phyloP scores from a whole-genome alignment of 1,140 invertebrate species.

The Leptinotarsa texana region DNA sequence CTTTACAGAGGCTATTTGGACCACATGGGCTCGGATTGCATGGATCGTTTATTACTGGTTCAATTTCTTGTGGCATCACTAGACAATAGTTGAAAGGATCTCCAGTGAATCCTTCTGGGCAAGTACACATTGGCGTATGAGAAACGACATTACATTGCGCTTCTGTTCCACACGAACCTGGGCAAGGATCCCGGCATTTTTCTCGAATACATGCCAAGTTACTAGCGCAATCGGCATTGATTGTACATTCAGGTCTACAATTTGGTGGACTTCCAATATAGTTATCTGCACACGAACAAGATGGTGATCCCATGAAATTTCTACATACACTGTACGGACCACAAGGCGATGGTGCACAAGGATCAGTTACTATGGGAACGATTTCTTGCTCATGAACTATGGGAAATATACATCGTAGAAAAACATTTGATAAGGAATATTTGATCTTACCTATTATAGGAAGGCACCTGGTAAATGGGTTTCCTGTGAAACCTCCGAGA shows the following conservation, averaged over 20 bases:
- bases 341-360: constrained; percentile 72
- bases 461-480: constrained; percentile 68
- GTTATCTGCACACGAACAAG: constrained; percentile 66
- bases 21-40: constrained; percentile 60
- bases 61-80: constrained; percentile 58
- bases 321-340: constrained; percentile 73
- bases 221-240: constrained; percentile 68
- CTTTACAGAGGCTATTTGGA: constrained; percentile 54
- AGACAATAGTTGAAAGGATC: constrained; percentile 72
- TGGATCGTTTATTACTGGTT: constrained; percentile 49
- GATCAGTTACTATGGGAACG: background rate
- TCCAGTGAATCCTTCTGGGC: constrained; percentile 68
- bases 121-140: constrained; percentile 69
- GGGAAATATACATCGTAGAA: constrained; percentile 26
- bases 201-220: constrained; percentile 66
- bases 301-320: constrained; percentile 62
- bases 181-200: constrained; percentile 73
- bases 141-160: constrained; percentile 68
- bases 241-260: constrained; percentile 72
- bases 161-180: constrained; percentile 70
- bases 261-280: constrained; percentile 73
- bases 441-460: constrained; percentile 59
- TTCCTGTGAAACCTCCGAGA: constrained; percentile 63
- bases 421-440: background rate
- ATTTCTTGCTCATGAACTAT: constrained; percentile 55